A percentile compares a stretch with the other conserved stretches of the same genome.
phyloP scores from a whole-genome alignment of 2,888 invertebrate genomes.

The Sepioteuthis lessoniana region DNA sequence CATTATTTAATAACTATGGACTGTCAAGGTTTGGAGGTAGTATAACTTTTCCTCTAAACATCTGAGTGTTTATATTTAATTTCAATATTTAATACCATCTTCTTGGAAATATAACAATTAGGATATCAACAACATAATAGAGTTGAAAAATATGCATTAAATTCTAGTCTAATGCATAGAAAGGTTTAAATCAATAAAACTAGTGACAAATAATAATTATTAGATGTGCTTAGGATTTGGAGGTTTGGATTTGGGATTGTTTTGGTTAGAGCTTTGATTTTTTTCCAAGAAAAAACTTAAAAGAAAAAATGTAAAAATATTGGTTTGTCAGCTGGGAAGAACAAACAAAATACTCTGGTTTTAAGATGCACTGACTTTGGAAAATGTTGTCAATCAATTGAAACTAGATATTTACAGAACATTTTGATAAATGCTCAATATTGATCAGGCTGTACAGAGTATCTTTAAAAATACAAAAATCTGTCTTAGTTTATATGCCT shows the following conservation, averaged over 20 bases:
- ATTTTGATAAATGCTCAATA: not conserved
- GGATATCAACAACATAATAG: conserved; percentile 33
- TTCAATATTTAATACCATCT: conserved; percentile 23
- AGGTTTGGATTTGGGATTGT: not conserved
- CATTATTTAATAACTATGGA: conserved; percentile 24
- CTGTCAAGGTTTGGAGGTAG: conserved; percentile 33
- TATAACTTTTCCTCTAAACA: not conserved
- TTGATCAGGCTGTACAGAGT: not conserved
- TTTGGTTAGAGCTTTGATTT: not conserved
- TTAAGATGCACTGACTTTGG: not conserved
- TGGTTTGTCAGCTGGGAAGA: not conserved
- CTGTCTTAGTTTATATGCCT: not conserved
- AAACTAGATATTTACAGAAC: not conserved
- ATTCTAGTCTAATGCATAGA: conserved; percentile 4
- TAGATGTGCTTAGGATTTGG: not conserved
- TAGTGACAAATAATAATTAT: not conserved
- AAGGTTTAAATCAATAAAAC: not conserved
- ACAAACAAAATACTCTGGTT: not conserved
- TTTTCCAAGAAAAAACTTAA: not conserved
- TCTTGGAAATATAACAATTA: not conserved
- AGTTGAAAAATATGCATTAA: conserved; percentile 33
- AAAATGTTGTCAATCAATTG: not conserved
- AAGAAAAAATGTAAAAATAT: not conserved
- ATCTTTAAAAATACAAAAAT: not conserved
- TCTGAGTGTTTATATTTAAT: conserved; percentile 20